Evolutionary conservation across 2,797 vertebrate genomes (phyloP).

Genomic region (Syndactyla subalaris): DNA sequence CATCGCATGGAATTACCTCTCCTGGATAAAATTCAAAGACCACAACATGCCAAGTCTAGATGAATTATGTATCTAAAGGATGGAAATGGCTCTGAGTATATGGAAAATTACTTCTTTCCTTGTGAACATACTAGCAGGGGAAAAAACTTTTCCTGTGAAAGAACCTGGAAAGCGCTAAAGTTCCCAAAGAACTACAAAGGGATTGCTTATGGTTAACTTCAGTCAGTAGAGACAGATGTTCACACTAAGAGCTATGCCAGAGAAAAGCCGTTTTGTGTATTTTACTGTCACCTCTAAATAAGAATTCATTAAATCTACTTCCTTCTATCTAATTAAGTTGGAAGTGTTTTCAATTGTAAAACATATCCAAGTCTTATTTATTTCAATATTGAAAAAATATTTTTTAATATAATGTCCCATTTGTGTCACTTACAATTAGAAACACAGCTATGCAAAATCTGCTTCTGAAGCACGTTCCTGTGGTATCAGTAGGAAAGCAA

Average conservation of each 20-base stretch:
- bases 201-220: background rate
- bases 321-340: background rate
- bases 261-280: background rate
- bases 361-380: background rate
- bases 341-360: background rate
- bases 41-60: background rate
- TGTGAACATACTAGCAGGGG: background rate
- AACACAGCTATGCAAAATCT: background rate
- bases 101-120: background rate
- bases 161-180: background rate
- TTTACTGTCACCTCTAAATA: background rate
- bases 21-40: background rate
- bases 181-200: background rate
- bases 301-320: background rate
- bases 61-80: background rate
- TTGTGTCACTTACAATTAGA: background rate
- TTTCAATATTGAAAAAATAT: background rate
- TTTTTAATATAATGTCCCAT: background rate
- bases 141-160: background rate
- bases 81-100: background rate
- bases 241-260: background rate
- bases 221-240: accelerated
- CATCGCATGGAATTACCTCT: background rate
- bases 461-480: background rate
- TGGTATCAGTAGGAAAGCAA: background rate